Evolutionary conservation across 2,113 vertebrate species (phyloP).

Genomic region (Felis catus): DNA sequence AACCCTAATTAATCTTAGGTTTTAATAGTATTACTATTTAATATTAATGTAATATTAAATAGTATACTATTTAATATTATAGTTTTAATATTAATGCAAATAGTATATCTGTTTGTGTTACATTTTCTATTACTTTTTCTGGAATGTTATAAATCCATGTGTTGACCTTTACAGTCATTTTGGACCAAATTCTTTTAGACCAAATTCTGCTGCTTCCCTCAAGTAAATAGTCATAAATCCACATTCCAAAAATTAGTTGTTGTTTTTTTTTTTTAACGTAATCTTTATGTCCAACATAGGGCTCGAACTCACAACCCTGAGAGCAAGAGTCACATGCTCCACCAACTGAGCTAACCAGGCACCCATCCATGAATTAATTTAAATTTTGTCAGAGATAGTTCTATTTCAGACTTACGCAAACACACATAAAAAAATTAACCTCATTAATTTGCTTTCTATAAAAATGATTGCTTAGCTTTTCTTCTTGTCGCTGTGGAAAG

Average conservation of each 20-base stretch:
- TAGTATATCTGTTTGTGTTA: background rate
- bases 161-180: background rate
- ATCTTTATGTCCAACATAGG: too few relatives aligned
- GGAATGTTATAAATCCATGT: background rate
- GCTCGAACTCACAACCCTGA: too few relatives aligned
- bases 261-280: too few relatives aligned
- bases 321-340: too few relatives aligned
- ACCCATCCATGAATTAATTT: background rate
- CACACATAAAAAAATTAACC: background rate
- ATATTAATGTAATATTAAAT: background rate
- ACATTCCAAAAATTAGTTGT: background rate
- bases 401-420: background rate
- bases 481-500: background rate
- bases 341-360: too few relatives aligned
- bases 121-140: background rate
- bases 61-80: background rate
- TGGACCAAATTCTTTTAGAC: background rate
- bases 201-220: background rate
- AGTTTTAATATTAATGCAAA: background rate
- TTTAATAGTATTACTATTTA: background rate
- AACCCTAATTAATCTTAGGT: background rate
- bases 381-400: background rate
- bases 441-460: background rate
- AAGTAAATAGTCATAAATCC: background rate
- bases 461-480: background rate